phyloP scores from a whole-genome alignment of 1,140 invertebrate genomes.

The Tetraneura akinire region DNA sequence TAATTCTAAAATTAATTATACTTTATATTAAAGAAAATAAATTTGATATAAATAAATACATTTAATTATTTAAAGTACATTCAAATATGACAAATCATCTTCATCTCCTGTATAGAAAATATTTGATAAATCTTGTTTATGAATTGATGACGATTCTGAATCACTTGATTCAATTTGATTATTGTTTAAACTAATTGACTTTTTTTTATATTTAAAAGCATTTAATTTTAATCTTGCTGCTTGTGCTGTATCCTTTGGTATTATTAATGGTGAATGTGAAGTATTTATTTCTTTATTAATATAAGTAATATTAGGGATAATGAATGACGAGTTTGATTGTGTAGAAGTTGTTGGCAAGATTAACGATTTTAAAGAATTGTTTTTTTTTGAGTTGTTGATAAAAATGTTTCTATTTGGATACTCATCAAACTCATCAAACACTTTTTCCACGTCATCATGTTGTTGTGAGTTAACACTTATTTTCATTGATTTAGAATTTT shows the following conservation, averaged over 20 bases:
- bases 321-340: not conserved
- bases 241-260: not conserved
- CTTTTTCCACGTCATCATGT: not conserved
- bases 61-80: not conserved
- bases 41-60: too few species aligned
- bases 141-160: not conserved
- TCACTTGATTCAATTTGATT: not conserved
- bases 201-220: constrained; percentile 17
- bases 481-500: constrained; percentile 10
- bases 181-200: not conserved
- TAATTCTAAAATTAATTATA: not conserved
- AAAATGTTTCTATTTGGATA: constrained; percentile 27
- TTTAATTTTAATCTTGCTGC: constrained; percentile 28
- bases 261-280: not conserved
- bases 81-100: constrained; percentile 39
- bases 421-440: constrained; percentile 7
- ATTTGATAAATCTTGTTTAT: not conserved
- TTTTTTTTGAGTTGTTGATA: not conserved
- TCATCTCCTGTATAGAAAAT: constrained; percentile 34
- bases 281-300: not conserved
- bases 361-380: not conserved
- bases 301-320: not conserved
- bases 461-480: not conserved
- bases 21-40: too few species aligned
- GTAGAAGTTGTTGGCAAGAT: not conserved